Evolutionary conservation across 2,888 invertebrate genomes (phyloP), one percentile per base, ranked within the genome.

Genomic region (Nomada ferruginata): DNA sequence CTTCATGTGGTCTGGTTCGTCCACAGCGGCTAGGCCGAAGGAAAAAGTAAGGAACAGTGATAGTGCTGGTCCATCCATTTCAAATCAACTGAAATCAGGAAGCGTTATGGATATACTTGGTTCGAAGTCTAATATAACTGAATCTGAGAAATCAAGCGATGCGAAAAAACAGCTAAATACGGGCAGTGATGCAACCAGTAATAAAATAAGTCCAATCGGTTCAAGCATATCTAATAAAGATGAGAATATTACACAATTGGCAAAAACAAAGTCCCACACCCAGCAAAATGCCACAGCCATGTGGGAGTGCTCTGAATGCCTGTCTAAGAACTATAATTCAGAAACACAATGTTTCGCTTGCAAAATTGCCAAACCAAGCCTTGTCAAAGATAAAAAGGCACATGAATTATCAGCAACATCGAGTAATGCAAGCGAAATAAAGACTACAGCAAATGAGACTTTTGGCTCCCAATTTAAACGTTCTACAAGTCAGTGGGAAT

Each of bases 401-500:
- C 26, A 29, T 13, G 72, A 77, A 36, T 20, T 73, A 10, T 59
- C 60, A 2, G 65, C 87, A 47, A 60, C 68, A 36, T 29, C 70
- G 1, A 83, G 50, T 4, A 85, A 64, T 9, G n/a, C 23, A 5
- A 64, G 18, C 10, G 65, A 87, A 63, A 29, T 61, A 13, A 84
- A 87, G 36, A 63, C 80, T 44, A 57, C 72, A 15, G 55, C 15
- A 11, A 78, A 74, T 7, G 87, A 89, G 60, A 59, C 74, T 52
- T 91, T 91, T 70, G 91, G 90, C 15, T 71, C 85, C 0, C 87
- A 90, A 61, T 92, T 91, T 57, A 91, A 88, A 71, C 81, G 88
- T 60, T 82, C 82, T 29, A 82, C 61, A 44, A 86, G 81, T 73
- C 92, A 93, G 29, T 96, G 96, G 96, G 95, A 95, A 85, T 96